phyloP scores from a whole-genome alignment of 2,113 vertebrate genomes.

The Gila orcuttii region DNA sequence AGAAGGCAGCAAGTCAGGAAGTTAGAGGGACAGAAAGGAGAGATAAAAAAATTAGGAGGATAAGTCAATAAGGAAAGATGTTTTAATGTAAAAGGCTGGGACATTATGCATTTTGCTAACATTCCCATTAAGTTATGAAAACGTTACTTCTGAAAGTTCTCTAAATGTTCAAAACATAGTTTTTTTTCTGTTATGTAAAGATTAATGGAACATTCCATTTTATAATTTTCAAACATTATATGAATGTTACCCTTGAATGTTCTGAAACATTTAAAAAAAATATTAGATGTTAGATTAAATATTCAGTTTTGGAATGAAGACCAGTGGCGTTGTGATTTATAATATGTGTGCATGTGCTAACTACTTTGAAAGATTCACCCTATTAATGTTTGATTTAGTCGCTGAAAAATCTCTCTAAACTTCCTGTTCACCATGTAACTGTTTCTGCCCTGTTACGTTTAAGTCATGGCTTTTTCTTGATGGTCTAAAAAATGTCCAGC shows the following conservation, averaged over 20 bases:
- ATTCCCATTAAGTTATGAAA: too few species aligned
- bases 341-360: background rate
- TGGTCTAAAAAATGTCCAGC: background rate
- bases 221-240: too few species aligned
- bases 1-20: slow-evolving; percentile 7
- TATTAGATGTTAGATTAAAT: too few species aligned
- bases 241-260: too few species aligned
- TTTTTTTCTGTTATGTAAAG: too few species aligned
- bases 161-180: too few species aligned
- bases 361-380: background rate
- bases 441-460: background rate
- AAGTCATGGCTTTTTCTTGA: background rate
- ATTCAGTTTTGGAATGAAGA: background rate
- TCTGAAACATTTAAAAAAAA: too few species aligned
- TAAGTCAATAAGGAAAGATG: background rate
- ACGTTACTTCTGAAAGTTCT: too few species aligned
- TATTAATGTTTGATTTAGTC: background rate
- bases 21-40: background rate
- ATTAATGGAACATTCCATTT: too few species aligned
- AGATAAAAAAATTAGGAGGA: background rate
- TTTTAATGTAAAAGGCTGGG: background rate
- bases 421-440: background rate
- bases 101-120: background rate
- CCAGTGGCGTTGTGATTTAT: background rate
- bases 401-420: background rate